These are phyloP conservation scores for Danionella dracula DNA, from an alignment of 2,797 vertebrate genomes.

Conservation along the genomic window DNA sequence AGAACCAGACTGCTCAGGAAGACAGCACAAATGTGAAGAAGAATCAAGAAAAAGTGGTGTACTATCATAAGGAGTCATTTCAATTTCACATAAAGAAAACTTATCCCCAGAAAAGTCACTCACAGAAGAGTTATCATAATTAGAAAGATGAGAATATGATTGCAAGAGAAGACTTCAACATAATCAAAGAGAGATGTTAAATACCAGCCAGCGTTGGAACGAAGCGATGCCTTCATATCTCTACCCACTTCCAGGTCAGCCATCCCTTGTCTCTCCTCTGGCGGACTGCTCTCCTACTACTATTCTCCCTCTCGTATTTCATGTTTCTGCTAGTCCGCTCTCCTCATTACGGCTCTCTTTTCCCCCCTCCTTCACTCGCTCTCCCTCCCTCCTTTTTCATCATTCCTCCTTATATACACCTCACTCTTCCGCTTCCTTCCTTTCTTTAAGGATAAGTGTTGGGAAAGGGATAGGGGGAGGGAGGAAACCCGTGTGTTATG, in stretches of 20 bases:
- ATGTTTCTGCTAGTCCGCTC: constrained; percentile 29
- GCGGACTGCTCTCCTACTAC: constrained; percentile 18
- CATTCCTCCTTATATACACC: constrained; percentile 34
- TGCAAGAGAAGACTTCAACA: too few relatives aligned
- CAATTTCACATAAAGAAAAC: constrained; percentile 29
- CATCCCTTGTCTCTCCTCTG: constrained; percentile 34
- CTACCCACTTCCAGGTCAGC: constrained; percentile 56
- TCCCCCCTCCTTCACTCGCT: constrained; percentile 45
- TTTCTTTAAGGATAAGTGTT: constrained; percentile 31
- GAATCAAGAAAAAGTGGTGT: constrained; percentile 47
- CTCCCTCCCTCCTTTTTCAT: constrained; percentile 52
- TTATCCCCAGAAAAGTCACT: constrained; percentile 13
- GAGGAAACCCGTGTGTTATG: constrained; percentile 30
- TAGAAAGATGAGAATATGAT: too few relatives aligned
- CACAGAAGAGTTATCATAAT: background rate
- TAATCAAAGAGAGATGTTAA: constrained; percentile 27
- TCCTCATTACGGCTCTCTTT: constrained; percentile 22
- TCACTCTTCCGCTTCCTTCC: constrained; percentile 36
- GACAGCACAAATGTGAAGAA: constrained; percentile 7
- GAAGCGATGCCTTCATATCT: constrained; percentile 49
- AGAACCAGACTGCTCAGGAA: background rate
- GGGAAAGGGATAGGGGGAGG: constrained; percentile 30
- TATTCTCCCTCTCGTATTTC: constrained; percentile 28
- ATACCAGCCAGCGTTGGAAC: constrained; percentile 45
- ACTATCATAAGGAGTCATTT: constrained; percentile 30